Evolutionary conservation across 1,140 invertebrate species (phyloP), one percentile per base, ranked within the genome.

Genomic region (Philopotamus ludificatus): DNA sequence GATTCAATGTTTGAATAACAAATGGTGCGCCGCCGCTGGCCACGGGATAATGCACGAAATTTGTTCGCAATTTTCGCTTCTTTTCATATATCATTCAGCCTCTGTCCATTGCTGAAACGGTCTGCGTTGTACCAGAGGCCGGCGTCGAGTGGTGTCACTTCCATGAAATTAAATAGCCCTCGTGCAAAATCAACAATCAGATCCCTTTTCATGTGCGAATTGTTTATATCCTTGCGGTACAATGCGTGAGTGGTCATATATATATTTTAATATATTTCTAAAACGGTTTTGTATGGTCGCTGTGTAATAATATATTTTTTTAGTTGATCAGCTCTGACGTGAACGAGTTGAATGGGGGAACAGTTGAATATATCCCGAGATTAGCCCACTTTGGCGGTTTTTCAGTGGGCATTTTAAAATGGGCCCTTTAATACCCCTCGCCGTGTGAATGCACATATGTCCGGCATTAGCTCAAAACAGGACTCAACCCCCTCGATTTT

Each of bases 381-480:
- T 68, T 68, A 68, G 66, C 62, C 45, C 62, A 68, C 66, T 68
- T 60, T 64, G 55, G 61, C 49, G 66, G 66, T 68, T 67, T 67
- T 59, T 28, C 57, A 63, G 34, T 60, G 60, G 59, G 47, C 60
- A 50, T 28, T 63, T 67, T 63, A 67, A 68, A 68, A 42, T 64
- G 54, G 34, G 66, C 51, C 39, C 47, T 53, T 63, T 64, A 64
- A 59, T 42, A 44, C 26, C 41, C 61, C 16, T 3, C 18, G 49
- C 21, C 7, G 61, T 68, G 66, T 60, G 66, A 64, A 61, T 55
- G 41, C 44, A 60, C 66, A 68, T 68, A 68, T 68, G 66, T 44
- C 45, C 10, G 21, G 7, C 20, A 12, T 34, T 34, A 34, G 12
- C 28, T 34, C 28, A n/a, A n/a, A n/a, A n/a, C n/a, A n/a, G n/a